Evolutionary conservation across 2,888 invertebrate genomes (phyloP), one percentile per base, ranked within the genome.

Genomic region (Digitonthophagus gazella): DNA sequence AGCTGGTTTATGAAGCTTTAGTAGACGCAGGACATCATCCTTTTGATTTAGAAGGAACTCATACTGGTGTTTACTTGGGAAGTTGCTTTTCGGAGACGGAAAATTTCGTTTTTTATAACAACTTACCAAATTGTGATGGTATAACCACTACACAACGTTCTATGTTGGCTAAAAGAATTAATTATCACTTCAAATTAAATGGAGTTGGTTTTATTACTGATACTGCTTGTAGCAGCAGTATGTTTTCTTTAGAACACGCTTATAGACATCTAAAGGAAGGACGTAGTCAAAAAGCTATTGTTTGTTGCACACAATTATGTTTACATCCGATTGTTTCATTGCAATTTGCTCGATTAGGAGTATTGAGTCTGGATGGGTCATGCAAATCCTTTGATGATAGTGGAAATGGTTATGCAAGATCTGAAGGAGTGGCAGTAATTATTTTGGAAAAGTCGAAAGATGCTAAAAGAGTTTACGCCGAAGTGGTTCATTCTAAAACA

Each of bases 191-290:
- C 71, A 96, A 96, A 18, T 86, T 95, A 14, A 91, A 91, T 75
- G 96, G 97, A 0, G 97, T 97, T 0, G 95, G 96, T 3, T 93
- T 91, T 83, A 87, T 93, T 0, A 86, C 95, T 6, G 97, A 98
- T 83, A 95, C 97, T 0, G 97, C 97, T 0, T 98, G 97, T 81
- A 96, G 96, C n/a, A 97, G 97, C 67, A 93, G 95, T 5, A 86
- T 96, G 74, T 90, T 93, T 75, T 97, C 96, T 0, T 74, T 97
- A 68, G 95, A 97, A 76, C 91, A 91, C 72, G 94, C 93, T 11
- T 93, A 91, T 80, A 86, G 87, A 64, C 88, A 93, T 0, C 89
- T 96, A 63, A 85, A 92, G 28, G 88, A 88, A 73, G 96, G 95
- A 0, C 89, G 91, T 71, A 95, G 96, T 77, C 96, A 98, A 71